Evolutionary conservation across 2,888 invertebrate genomes (phyloP), one percentile per base, ranked within the genome.

Genomic region (Rutpela maculata): DNA sequence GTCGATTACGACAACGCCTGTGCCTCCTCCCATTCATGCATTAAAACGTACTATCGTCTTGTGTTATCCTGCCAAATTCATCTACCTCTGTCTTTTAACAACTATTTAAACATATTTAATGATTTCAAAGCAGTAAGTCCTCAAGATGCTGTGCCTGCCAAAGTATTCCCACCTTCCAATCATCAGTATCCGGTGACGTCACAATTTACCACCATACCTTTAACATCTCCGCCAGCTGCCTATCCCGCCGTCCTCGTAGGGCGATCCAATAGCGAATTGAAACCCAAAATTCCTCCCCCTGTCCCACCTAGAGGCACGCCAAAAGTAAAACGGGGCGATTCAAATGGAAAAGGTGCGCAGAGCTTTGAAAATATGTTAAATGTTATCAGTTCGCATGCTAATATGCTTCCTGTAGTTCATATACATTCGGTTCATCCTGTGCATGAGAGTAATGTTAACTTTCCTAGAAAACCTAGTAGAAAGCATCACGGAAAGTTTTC

Each of bases 251-350:
- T 95, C 69, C 91, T 95, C 86, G 95, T 95, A 90, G 94, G 95
- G 86, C 89, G 92, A 84, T 83, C 86, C 80, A 86, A 86, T 75
- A 90, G 88, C 76, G 90, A 91, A 78, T 87, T 90, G 71, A 95
- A 95, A 90, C 92, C 94, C 84, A 95, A 95, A 89, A 93, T 96
- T 57, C 97, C 97, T 59, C 97, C 97, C 73, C 97, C 97, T 22
- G 97, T 97, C 70, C 97, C 97, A 73, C 97, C 97, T 4, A 91
- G 97, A 85, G 96, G 96, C 75, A 95, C 95, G 31, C 95, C 95
- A 60, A 94, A 94, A 89, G 90, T 91, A 76, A 93, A 93, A 89
- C 90, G 92, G 55, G 91, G 91, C 59, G 91, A 89, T 75, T 81
- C 83, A 78, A 85, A 84, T 75, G 87, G 87, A 83, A 89, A 89